phyloP scores from a whole-genome alignment of 2,888 invertebrate genomes.

The Drosophila anomelani region DNA sequence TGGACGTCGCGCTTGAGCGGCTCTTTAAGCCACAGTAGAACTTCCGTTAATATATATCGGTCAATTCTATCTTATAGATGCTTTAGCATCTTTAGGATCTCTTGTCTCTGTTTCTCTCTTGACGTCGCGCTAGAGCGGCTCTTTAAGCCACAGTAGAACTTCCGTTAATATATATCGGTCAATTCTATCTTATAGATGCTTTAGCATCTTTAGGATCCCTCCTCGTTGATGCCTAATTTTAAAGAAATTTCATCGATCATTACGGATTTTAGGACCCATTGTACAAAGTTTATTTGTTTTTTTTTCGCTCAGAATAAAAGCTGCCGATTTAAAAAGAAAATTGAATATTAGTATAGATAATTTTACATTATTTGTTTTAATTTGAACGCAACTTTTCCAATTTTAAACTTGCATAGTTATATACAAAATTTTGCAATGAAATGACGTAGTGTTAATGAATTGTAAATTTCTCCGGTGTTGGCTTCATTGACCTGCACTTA shows the following conservation, averaged over 20 bases:
- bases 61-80: background rate
- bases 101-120: slow-evolving; percentile 39
- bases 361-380: background rate
- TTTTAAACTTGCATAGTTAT: background rate
- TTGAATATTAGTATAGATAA: background rate
- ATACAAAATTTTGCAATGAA: background rate
- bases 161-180: slow-evolving; percentile 35
- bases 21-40: slow-evolving; percentile 42
- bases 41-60: slow-evolving; percentile 36
- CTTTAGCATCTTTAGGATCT: background rate
- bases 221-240: too few relatives aligned
- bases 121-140: slow-evolving; percentile 58
- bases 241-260: too few relatives aligned
- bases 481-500: background rate
- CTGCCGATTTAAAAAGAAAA: too few relatives aligned
- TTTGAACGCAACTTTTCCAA: background rate
- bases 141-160: slow-evolving; percentile 41
- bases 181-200: background rate
- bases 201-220: background rate
- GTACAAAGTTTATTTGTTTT: background rate
- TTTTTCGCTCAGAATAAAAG: too few relatives aligned
- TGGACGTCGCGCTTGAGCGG: slow-evolving; percentile 57
- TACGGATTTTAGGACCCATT: too few relatives aligned
- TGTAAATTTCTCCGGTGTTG: background rate
- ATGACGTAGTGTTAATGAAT: background rate